These are phyloP conservation scores for Heterotis niloticus DNA, from an alignment of 2,113 vertebrate genomes.

Conservation along the genomic window DNA sequence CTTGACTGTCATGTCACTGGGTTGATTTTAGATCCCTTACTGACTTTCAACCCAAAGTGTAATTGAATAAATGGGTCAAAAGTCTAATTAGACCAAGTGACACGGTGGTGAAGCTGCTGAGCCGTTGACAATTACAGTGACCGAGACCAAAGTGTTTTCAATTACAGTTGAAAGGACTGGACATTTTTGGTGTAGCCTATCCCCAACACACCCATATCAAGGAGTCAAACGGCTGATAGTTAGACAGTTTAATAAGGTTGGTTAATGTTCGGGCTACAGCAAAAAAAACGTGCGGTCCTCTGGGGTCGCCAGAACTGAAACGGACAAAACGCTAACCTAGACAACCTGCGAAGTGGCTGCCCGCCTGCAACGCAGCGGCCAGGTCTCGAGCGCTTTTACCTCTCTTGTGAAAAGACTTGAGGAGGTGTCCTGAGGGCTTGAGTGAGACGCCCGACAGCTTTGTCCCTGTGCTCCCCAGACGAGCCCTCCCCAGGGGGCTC, in stretches of 20 bases:
- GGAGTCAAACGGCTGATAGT: no score
- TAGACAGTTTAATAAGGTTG: no score
- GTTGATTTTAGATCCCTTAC: constrained; percentile 3
- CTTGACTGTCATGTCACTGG: background rate
- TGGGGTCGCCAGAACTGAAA: background rate
- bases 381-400: constrained; percentile 60
- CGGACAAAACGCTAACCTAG: background rate
- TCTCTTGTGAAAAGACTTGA: constrained; percentile 84
- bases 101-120: background rate
- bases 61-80: constrained; percentile 2
- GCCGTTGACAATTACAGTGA: background rate
- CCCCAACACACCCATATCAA: no score
- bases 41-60: background rate
- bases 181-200: no score
- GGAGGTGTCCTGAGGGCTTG: constrained; percentile 77
- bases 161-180: no score
- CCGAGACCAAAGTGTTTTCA: no score
- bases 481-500: constrained; percentile 80
- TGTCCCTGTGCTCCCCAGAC: constrained; percentile 81
- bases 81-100: background rate
- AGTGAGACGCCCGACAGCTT: constrained; percentile 78
- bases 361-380: background rate
- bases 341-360: no score
- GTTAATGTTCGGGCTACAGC: no score
- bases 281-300: background rate